phyloP scores from a whole-genome alignment of 37 sponge, comb jelly and placozoan species.

The Aphrocallistes beatrix region DNA sequence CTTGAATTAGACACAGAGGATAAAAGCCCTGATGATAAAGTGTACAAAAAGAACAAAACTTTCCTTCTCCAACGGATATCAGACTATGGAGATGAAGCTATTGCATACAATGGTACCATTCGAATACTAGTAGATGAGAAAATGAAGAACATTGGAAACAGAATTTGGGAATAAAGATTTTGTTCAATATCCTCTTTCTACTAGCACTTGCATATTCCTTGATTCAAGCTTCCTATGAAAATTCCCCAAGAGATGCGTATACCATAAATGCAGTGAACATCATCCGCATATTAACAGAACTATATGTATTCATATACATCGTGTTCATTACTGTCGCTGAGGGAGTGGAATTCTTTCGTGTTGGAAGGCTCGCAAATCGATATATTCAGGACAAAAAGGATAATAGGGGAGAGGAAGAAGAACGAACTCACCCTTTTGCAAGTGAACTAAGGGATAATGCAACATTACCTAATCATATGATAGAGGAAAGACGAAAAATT shows the following conservation, averaged over 20 bases:
- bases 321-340: not conserved
- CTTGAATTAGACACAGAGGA: not conserved
- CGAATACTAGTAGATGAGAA: not conserved
- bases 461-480: not conserved
- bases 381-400: not conserved
- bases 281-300: not conserved
- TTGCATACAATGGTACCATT: not conserved
- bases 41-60: not conserved
- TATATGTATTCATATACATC: not conserved
- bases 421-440: not conserved
- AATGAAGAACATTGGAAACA: not conserved
- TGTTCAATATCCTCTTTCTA: not conserved
- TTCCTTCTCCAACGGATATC: not conserved
- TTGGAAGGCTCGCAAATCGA: not conserved
- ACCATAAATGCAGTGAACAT: not conserved
- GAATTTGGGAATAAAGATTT: not conserved
- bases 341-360: not conserved
- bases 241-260: not conserved
- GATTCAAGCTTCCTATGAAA: not conserved
- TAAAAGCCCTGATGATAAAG: not conserved
- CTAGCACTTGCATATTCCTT: not conserved
- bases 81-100: not conserved
- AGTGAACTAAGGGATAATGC: not conserved
- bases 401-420: not conserved
- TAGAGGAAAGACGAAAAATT: not conserved